phyloP scores from a whole-genome alignment of 2,113 vertebrate genomes.

The Mionectes macconnelli region DNA sequence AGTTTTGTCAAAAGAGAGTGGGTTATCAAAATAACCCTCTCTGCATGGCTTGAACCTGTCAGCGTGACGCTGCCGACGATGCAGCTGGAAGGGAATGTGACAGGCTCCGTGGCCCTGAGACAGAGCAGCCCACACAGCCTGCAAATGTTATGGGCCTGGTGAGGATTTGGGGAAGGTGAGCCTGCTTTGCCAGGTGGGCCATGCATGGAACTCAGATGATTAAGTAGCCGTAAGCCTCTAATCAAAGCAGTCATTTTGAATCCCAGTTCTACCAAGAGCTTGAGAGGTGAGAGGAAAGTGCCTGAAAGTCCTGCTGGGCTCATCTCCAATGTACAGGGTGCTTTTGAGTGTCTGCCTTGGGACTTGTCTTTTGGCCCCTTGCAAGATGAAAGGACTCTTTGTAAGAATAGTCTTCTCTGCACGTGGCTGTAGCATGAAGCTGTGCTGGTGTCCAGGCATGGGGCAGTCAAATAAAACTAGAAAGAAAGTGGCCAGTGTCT shows the following conservation, averaged over 20 bases:
- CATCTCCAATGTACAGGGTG: background rate
- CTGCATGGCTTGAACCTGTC: conserved; percentile 33
- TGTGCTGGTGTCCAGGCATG: background rate
- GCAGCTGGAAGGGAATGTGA: background rate
- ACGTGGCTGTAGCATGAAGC: background rate
- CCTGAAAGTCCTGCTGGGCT: background rate
- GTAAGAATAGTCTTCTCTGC: background rate
- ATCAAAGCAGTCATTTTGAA: background rate
- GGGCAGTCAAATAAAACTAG: background rate
- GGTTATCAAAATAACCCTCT: conserved; percentile 57
- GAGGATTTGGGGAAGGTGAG: background rate
- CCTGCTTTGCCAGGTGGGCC: conserved; percentile 8
- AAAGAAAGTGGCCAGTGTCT: background rate
- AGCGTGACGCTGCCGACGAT: background rate
- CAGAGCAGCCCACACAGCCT: conserved; percentile 53
- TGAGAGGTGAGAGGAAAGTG: background rate
- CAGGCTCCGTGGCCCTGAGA: background rate
- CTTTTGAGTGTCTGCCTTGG: background rate
- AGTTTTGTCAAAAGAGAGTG: conserved; percentile 48
- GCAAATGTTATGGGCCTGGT: background rate
- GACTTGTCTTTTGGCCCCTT: background rate
- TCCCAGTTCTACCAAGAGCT: background rate
- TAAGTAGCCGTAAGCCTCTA: background rate
- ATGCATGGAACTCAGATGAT: conserved; percentile 12
- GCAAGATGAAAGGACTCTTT: background rate